A percentile compares a stretch with the other conserved stretches of the same genome.
These are phyloP conservation scores for Orchestes rusci DNA, from an alignment of 2,888 invertebrate species.

Conservation along the genomic window DNA sequence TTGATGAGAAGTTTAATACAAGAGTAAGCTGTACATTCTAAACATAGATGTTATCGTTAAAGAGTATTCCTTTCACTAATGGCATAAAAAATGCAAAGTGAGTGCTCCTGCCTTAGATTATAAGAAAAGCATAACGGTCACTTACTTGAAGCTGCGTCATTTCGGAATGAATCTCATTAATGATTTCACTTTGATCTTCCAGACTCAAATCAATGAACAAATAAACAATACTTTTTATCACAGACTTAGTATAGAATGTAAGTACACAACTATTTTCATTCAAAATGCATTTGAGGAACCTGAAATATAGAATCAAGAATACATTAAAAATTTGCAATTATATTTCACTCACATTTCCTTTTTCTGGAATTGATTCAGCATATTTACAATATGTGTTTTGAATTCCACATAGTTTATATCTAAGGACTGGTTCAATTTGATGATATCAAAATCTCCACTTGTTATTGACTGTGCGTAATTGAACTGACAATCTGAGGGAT, in stretches of 20 bases:
- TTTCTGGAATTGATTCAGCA: constrained; percentile 34
- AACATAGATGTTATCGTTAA: no score
- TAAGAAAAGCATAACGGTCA: constrained; percentile 3
- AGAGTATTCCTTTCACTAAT: constrained; percentile 29
- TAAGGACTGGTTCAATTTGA: constrained; percentile 37
- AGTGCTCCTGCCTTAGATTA: background rate
- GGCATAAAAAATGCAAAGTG: background rate
- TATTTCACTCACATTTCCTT: constrained; percentile 33
- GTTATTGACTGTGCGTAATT: constrained; percentile 39
- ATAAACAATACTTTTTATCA: constrained; percentile 40
- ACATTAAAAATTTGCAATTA: background rate
- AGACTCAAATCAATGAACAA: constrained; percentile 36
- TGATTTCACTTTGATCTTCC: constrained; percentile 40
- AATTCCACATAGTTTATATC: constrained; percentile 41
- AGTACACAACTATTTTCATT: constrained; percentile 33
- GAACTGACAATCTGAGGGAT: constrained; percentile 35
- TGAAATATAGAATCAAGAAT: constrained; percentile 22
- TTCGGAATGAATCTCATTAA: constrained; percentile 38
- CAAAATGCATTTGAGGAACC: constrained; percentile 37
- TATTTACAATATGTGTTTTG: constrained; percentile 37
- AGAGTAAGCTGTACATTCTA: no score
- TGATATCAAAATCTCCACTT: constrained; percentile 34
- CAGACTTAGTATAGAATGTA: constrained; percentile 39
- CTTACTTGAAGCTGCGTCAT: constrained; percentile 33
- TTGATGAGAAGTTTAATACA: no score